phyloP scores from a whole-genome alignment of 2,888 invertebrate genomes.

The Clunio marinus region DNA sequence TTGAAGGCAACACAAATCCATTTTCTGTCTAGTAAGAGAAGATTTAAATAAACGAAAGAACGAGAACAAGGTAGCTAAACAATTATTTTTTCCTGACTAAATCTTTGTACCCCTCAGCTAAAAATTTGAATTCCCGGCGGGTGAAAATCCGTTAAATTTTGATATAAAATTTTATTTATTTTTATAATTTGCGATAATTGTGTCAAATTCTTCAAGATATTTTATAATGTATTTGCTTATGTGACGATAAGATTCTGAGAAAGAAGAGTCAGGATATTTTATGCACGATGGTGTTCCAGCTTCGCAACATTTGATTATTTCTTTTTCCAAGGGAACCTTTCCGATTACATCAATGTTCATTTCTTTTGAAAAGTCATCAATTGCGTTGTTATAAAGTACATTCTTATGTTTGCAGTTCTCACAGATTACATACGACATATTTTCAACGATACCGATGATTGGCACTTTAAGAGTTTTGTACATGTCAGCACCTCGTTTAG shows the following conservation, averaged over 20 bases:
- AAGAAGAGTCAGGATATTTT: slow-evolving; percentile 45
- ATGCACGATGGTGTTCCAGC: slow-evolving; percentile 47
- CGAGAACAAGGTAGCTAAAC: too few relatives aligned
- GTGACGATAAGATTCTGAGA: slow-evolving; percentile 6
- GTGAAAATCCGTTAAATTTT: not conserved
- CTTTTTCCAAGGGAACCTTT: slow-evolving; percentile 51
- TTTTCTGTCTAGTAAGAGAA: not conserved
- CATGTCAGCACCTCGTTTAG: slow-evolving; percentile 81
- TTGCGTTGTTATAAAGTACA: slow-evolving; percentile 68
- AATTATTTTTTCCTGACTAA: too few relatives aligned
- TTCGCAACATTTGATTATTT: slow-evolving; percentile 49
- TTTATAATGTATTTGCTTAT: slow-evolving; percentile 13
- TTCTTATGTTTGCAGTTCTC: slow-evolving; percentile 70
- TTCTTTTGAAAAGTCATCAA: slow-evolving; percentile 58
- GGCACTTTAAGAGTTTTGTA: slow-evolving; percentile 77
- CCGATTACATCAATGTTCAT: slow-evolving; percentile 64
- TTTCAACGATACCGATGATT: slow-evolving; percentile 82
- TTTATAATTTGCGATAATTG: too few relatives aligned
- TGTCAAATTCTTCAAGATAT: slow-evolving; percentile 19
- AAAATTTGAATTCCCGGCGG: too few relatives aligned
- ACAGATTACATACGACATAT: slow-evolving; percentile 81
- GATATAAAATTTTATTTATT: not conserved
- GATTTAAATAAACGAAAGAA: too few relatives aligned
- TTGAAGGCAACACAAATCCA: not conserved
- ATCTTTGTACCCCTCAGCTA: too few relatives aligned